A percentile compares a stretch with the other conserved stretches of the same genome.
Evolutionary conservation across 2,888 invertebrate species (phyloP).

Genomic region (Oxycera nigricornis): DNA sequence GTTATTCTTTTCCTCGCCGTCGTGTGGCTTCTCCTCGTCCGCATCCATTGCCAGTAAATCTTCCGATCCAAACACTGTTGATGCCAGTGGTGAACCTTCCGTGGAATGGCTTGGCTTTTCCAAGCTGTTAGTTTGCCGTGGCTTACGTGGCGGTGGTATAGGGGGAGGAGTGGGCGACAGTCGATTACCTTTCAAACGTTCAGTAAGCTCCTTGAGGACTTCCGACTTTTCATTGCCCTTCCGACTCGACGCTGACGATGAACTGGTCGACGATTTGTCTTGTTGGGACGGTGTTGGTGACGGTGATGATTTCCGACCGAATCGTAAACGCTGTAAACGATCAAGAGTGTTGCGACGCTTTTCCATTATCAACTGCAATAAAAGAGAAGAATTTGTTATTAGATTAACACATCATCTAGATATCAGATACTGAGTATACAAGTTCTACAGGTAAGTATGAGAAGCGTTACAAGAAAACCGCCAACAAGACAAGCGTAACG

Average conservation of each 20-base stretch:
- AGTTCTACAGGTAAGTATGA: too few relatives aligned
- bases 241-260: conserved; percentile 50
- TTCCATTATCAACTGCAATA: conserved; percentile 58
- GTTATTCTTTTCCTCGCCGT: conserved; percentile 11
- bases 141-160: conserved; percentile 65
- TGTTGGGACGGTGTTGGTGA: conserved; percentile 47
- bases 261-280: conserved; percentile 34
- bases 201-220: conserved; percentile 76
- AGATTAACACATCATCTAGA: too few relatives aligned
- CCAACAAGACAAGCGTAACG: too few relatives aligned
- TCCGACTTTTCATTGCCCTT: conserved; percentile 72
- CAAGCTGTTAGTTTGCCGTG: conserved; percentile 64
- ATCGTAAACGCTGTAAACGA: conserved; percentile 80
- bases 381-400: too few relatives aligned
- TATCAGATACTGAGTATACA: too few relatives aligned
- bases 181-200: conserved; percentile 71
- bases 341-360: conserved; percentile 74
- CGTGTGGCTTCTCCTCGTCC: conserved; percentile 49
- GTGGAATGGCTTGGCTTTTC: conserved; percentile 52
- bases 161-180: conserved; percentile 68
- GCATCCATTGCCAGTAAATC: conserved; percentile 54
- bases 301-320: conserved; percentile 64
- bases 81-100: neutral
- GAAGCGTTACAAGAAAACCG: too few relatives aligned
- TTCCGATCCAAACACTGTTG: conserved; percentile 48